Evolutionary conservation across 92 coral and sea anemone species (phyloP).

Genomic region (Siderastrea radians): DNA sequence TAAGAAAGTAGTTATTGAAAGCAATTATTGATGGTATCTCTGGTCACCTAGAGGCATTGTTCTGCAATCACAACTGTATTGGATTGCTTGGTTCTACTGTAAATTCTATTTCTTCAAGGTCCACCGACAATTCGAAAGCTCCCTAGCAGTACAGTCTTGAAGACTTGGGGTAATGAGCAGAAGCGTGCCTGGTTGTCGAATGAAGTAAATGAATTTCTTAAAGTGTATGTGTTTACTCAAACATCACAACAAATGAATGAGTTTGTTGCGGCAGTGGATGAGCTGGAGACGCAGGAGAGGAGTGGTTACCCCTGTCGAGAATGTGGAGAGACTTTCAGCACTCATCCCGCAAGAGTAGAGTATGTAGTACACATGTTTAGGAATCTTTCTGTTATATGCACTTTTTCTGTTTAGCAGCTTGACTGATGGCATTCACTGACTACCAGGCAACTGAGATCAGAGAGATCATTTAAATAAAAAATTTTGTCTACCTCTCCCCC

Average conservation of each 20-base stretch:
- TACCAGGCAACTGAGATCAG: too few relatives aligned
- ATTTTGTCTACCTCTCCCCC: too few relatives aligned
- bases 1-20: too few relatives aligned
- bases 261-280: conserved; percentile 9
- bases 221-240: conserved; percentile 5
- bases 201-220: conserved; percentile 4
- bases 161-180: conserved; percentile 7
- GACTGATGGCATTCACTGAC: too few relatives aligned
- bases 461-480: too few relatives aligned
- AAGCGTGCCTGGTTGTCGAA: conserved; percentile 1
- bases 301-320: conserved; percentile 50
- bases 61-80: too few relatives aligned
- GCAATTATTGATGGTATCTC: too few relatives aligned
- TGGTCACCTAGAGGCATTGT: too few relatives aligned
- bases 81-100: too few relatives aligned
- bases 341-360: conserved; percentile 36
- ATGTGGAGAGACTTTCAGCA: conserved; percentile 31
- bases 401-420: too few relatives aligned
- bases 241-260: conserved; percentile 2
- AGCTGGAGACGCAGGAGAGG: conserved; percentile 17
- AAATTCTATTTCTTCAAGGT: conserved; percentile 6
- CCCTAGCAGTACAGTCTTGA: neutral
- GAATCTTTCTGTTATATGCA: neutral
- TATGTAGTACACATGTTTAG: neutral
- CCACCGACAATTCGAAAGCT: neutral